Evolutionary conservation across 2,113 vertebrate genomes (phyloP), one percentile per base, ranked within the genome.

Genomic region (Sylvietta virens): DNA sequence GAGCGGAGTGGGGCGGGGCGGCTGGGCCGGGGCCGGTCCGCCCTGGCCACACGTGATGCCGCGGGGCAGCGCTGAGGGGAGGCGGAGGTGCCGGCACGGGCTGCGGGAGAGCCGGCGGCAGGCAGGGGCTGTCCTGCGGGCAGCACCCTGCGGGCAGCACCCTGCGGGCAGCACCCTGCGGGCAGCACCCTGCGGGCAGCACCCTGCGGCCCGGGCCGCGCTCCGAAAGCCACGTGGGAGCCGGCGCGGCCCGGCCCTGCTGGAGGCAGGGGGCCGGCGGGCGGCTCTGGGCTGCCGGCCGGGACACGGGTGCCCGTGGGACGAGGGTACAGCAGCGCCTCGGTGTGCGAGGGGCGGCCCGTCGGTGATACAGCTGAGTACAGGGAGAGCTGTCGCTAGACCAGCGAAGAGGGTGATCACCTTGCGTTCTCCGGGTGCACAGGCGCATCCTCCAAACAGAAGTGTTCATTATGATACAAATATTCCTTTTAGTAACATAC

Each of bases 371-470:
- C 1, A 10, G 44, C 48, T 15, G 45, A 6, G 39, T 3, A 45
- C 39, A 2, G 77, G 44, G 39, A 26, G 33, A 9, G 57, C 37
- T 18, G 7, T 11, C 33, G 31, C 77, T 13, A 44, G 24, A 1
- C 3, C 18, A 54, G 48, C 62, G 44, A 0, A 9, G 67, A 33
- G 3, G 18, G 4, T 2, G 13, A 31, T 42, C 45, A 1, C 26
- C 40, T 39, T 2, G n/a, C 4, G 1, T 12, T 12, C 27, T 4
- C 4, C 42, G 3, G 40, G 42, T 16, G 2, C 3, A 15, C 7
- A 3, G 73, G 12, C 10, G 3, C 21, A 2, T 11, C 21, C 44
- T 26, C 27, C 27, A 0, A 6, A 10, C 11, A 2, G 0, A 7
- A 22, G 22, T 2, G 33, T 13, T 21, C 7, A 0, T 11, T 17